Evolutionary conservation across 2,888 invertebrate species (phyloP).

Genomic region (Crossocerus cetratus): DNA sequence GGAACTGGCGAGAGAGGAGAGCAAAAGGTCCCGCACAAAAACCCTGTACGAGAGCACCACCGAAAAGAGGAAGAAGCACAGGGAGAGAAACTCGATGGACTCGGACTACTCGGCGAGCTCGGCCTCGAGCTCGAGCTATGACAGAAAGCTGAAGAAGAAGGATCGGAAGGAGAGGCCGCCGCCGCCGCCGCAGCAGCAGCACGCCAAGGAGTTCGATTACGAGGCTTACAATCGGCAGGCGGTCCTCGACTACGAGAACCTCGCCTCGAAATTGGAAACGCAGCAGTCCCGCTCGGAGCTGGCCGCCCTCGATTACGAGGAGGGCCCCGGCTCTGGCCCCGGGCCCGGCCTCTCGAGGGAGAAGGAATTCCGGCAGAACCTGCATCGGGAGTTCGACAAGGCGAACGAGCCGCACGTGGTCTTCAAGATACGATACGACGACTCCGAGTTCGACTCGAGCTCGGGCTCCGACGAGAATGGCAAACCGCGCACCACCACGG

Average conservation of each 20-base stretch:
- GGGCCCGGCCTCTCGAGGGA: constrained; percentile 41
- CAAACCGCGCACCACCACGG: constrained; percentile 18
- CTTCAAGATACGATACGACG: constrained; percentile 73
- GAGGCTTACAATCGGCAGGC: constrained; percentile 71
- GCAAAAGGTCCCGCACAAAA: constrained; percentile 28
- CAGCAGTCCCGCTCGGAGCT: constrained; percentile 46
- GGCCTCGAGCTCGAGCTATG: constrained; percentile 21
- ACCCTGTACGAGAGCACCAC: constrained; percentile 23
- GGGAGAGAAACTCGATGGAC: constrained; percentile 39
- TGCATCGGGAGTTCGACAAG: constrained; percentile 60
- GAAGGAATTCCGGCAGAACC: constrained; percentile 28
- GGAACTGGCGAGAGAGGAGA: constrained; percentile 40
- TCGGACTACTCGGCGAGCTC: constrained; percentile 18
- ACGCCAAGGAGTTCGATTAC: constrained; percentile 56
- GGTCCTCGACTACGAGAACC: constrained; percentile 71
- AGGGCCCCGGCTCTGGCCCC: too few relatives aligned
- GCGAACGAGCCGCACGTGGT: constrained; percentile 71
- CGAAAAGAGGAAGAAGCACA: constrained; percentile 25
- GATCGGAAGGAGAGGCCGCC: constrained; percentile 22
- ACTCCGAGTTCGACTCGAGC: constrained; percentile 69
- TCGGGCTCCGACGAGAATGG: constrained; percentile 62
- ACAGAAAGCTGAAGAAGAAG: constrained; percentile 6
- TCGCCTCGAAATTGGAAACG: constrained; percentile 57
- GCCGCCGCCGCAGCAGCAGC: constrained; percentile 17
- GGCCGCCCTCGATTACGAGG: constrained; percentile 41